Evolutionary conservation across 2,797 vertebrate species (phyloP).

Genomic region (Danio albolineatus): DNA sequence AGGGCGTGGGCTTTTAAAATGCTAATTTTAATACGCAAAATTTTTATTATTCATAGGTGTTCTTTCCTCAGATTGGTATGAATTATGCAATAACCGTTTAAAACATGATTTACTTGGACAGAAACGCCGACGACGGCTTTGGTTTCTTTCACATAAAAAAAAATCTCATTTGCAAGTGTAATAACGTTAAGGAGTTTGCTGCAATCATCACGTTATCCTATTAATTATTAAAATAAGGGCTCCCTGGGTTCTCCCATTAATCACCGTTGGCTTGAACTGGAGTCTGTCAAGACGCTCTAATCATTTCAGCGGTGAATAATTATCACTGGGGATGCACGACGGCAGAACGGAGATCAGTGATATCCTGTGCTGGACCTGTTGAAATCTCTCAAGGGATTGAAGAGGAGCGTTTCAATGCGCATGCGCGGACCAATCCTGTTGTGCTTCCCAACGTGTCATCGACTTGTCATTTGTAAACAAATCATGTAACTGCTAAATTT

Average conservation of each 20-base stretch:
- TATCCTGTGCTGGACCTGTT: slow-evolving; percentile 21
- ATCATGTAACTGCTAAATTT: too few species aligned
- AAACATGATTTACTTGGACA: slow-evolving; percentile 57
- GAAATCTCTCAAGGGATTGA: slow-evolving; percentile 4
- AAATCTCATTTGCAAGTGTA: slow-evolving; percentile 61
- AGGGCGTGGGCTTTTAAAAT: not conserved
- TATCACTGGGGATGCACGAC: slow-evolving; percentile 31
- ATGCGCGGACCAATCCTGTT: not conserved
- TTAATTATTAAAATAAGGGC: slow-evolving; percentile 62
- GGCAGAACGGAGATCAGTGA: slow-evolving; percentile 5
- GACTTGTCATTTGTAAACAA: slow-evolving; percentile 15
- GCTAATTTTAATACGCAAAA: slow-evolving; percentile 37
- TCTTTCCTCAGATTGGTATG: slow-evolving; percentile 48
- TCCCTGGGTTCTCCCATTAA: slow-evolving; percentile 58
- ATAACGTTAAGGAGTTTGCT: slow-evolving; percentile 61
- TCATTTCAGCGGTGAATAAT: slow-evolving; percentile 58
- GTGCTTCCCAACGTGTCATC: slow-evolving; percentile 2
- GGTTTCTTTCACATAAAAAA: slow-evolving; percentile 35
- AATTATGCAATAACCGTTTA: slow-evolving; percentile 59
- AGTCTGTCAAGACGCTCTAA: slow-evolving; percentile 58
- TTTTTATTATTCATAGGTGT: slow-evolving; percentile 36
- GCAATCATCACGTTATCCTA: slow-evolving; percentile 59
- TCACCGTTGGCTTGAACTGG: slow-evolving; percentile 55
- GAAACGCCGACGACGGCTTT: slow-evolving; percentile 40
- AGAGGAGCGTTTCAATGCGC: not conserved